Conservation (phyloP, 2,888 invertebrate genomes). For the Phragmatobia fuliginosa region DNA sequence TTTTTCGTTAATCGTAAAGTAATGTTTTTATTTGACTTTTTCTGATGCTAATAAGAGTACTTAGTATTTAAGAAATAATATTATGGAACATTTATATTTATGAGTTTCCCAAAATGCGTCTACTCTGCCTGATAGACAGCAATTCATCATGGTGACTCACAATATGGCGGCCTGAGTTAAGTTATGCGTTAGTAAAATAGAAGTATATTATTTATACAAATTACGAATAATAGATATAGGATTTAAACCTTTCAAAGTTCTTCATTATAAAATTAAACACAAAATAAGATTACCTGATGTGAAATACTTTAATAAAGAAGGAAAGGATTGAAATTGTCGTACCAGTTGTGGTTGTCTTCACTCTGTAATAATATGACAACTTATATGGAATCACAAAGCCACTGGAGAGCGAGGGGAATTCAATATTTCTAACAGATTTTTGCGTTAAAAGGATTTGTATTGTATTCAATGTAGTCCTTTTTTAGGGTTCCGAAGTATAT, state of each 20-base stretch:
- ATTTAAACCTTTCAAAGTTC: not conserved
- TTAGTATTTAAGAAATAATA: not conserved
- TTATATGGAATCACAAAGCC: not conserved
- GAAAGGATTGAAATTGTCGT: not conserved
- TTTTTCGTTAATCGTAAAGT: no score
- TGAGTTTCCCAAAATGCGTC: no score
- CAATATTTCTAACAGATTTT: constrained; percentile 2
- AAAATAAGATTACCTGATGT: not conserved
- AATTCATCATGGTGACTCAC: no score
- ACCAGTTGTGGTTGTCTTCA: not conserved
- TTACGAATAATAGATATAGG: not conserved
- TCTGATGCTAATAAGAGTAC: not conserved
- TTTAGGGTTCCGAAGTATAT: no score
- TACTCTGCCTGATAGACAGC: no score
- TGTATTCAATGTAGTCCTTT: not conserved
- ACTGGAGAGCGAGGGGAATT: no score
- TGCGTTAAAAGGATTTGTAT: not conserved
- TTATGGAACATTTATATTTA: no score
- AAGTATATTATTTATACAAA: not conserved
- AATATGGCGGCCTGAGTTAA: no score
- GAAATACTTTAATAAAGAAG: not conserved
- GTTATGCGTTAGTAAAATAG: not conserved
- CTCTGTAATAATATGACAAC: not conserved
- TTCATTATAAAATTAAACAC: not conserved
- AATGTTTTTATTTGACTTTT: not conserved